Base-by-base conservation (phyloP, 2,113 vertebrate genomes). In the Vulpes lagopus region DNA sequence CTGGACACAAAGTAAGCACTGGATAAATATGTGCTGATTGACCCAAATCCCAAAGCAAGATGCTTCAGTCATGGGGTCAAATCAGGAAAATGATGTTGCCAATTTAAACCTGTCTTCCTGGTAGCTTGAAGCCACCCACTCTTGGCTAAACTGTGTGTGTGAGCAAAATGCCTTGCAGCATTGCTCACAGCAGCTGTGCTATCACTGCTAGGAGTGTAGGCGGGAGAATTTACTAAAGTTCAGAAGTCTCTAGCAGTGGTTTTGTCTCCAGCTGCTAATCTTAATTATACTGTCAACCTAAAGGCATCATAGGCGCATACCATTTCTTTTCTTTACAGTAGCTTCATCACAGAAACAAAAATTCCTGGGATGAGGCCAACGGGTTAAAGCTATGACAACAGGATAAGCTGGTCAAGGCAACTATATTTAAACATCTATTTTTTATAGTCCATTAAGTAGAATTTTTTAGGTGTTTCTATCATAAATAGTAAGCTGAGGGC, bases 11-110 rank as follows among this genome's bases (percentile, higher is more conserved):
- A 91, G 78, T 35, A 84, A 98, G 86, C 64, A 16, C 60, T 67
- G 49, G 38, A 60, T 93, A 97, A 98, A 73, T n/a, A 93, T 23
- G 73, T 96, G 71, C 27, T 95, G 82, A 97, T 43, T 97, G 91
- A 95, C 76, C 86, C 86, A 78, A 85, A 96, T 97, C 86, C 57
- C 73, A 64, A 90, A 93, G 78, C 81, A 97, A 78, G 71, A 82
- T 67, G 51, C 78, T 95, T 51, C 59, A 81, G 86, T 95, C 92
- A 82, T 65, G 78, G 73, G 59, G 49, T 93, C 35, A 65, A 88
- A 93, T n/a, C 85, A 91, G 88, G 91, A 91, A 85, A 87, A 74
- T 8, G 49, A n/a, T 5, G 17, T 19, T 38, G 53, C 91, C 96
- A 89, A 38, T 15, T 93, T 64, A 84, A 89, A 90, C 69, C 25